Evolutionary conservation across 2,797 vertebrate genomes (phyloP), one percentile per base, ranked within the genome.

Genomic region (Denticeps clupeoides): DNA sequence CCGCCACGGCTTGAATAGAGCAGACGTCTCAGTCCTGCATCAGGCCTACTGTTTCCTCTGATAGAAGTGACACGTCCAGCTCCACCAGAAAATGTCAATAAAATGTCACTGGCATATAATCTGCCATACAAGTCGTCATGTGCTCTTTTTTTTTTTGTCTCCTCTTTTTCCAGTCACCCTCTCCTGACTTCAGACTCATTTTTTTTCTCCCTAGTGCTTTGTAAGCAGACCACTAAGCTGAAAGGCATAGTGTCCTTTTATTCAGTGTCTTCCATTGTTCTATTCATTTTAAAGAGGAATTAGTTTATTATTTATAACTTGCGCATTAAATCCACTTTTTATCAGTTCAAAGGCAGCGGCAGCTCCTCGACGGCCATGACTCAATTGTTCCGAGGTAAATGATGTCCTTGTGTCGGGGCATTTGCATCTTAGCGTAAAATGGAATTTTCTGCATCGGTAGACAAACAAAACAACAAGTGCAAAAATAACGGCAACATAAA

Each of bases 391-490:
- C 68, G 63, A 66, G 81, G 75, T 72, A 78, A 79, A 85, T 80
- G 79, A 78, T 80, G 74, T 83, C 79, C 84, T 91, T 73, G 27
- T 85, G 63, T 64, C 78, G 56, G 29, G 81, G 71, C 81, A 85
- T 89, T 86, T 87, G 70, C 82, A 86, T 92, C 86, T 92, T 81
- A 84, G 77, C 81, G 80, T 77, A 80, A 91, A 90, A 87, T 77
- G 75, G 84, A 90, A 87, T 89, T 86, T 82, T 84, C 59, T 79
- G 75, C 80, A 82, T 82, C 85, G 86, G 86, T 82, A 81, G 70
- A 86, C 80, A 73, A 75, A 69, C 60, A 61, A 73, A 74, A 59
- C 55, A 56, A 49, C 47, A 64, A 67, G 75, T 78, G 75, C 78
- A 79, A 79, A 71, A 62, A 58, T 57, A 37, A 37, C 37, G 33